Conservation (phyloP, 2,113 vertebrate genomes). For the Miniopterus natalensis region DNA sequence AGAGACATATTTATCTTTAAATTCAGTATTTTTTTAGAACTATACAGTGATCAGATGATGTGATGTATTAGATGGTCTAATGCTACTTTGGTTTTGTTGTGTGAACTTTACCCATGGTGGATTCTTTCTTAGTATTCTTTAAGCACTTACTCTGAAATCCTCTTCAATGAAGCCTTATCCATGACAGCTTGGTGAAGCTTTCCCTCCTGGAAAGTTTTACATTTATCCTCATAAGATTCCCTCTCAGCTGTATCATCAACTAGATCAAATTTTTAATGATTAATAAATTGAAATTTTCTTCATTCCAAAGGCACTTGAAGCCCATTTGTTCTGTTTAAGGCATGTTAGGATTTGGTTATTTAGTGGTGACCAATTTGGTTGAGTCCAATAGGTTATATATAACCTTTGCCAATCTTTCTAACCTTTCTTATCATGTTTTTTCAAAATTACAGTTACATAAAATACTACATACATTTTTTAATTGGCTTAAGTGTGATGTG, state of each 20-base stretch:
- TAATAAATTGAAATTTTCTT: not conserved
- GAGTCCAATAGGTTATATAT: not conserved
- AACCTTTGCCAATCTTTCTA: not conserved
- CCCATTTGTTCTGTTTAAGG: not conserved
- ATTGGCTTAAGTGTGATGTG: not conserved
- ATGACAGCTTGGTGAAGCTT: not conserved
- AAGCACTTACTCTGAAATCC: not conserved
- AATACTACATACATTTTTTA: not conserved
- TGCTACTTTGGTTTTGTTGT: not conserved
- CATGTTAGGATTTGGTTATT: not conserved
- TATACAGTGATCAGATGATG: not conserved
- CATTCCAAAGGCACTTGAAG: not conserved
- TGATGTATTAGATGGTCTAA: not conserved
- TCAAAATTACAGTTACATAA: not conserved
- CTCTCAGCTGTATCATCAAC: not conserved
- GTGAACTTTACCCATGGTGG: not conserved
- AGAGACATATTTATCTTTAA: not conserved
- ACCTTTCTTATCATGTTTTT: not conserved
- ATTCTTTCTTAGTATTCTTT: not conserved
- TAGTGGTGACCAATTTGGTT: not conserved
- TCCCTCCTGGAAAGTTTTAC: not conserved
- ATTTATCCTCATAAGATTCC: not conserved
- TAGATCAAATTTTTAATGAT: not conserved
- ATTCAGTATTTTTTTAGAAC: not conserved
- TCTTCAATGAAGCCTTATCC: not conserved